These are phyloP conservation scores for Hirtodrosophila alboralis DNA, from an alignment of 2,888 invertebrate species.

Conservation along the genomic window DNA sequence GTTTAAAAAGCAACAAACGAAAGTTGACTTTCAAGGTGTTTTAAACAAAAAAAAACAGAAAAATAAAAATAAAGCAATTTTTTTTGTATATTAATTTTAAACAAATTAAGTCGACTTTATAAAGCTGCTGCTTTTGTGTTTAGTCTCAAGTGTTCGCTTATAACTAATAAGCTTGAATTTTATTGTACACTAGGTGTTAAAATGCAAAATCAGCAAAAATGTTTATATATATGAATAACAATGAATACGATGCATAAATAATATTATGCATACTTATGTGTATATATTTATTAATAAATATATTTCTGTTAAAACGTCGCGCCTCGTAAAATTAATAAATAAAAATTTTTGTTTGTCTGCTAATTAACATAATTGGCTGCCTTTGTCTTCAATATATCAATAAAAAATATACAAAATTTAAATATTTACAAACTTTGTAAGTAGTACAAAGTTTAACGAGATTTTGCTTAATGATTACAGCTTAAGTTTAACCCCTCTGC, in stretches of 20 bases:
- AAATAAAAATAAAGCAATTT: not conserved
- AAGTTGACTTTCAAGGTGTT: constrained; percentile 39
- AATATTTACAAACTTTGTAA: not conserved
- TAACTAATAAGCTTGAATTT: constrained; percentile 20
- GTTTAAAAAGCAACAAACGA: constrained; percentile 17
- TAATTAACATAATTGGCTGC: constrained; percentile 76
- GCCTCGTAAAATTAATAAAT: constrained; percentile 74
- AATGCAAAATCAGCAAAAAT: constrained; percentile 68
- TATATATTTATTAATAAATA: constrained; percentile 35
- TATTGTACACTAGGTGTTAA: constrained; percentile 47
- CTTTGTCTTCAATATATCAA: constrained; percentile 43
- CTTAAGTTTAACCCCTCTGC: not conserved
- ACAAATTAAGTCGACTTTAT: constrained; percentile 17
- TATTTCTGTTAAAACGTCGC: constrained; percentile 64
- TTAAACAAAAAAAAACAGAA: too few relatives aligned
- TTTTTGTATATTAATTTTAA: constrained; percentile 8
- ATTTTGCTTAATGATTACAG: constrained; percentile 27
- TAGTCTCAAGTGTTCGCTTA: constrained; percentile 14
- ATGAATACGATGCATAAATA: constrained; percentile 36
- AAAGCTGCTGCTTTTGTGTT: constrained; percentile 4
- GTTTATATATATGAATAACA: constrained; percentile 6
- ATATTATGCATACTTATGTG: constrained; percentile 39
- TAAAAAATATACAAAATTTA: too few relatives aligned
- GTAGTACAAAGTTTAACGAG: constrained; percentile 27
- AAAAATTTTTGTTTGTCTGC: constrained; percentile 59